Evolutionary conservation across 1,140 invertebrate genomes (phyloP), one percentile per base, ranked within the genome.

Genomic region (Leptinotarsa texana): DNA sequence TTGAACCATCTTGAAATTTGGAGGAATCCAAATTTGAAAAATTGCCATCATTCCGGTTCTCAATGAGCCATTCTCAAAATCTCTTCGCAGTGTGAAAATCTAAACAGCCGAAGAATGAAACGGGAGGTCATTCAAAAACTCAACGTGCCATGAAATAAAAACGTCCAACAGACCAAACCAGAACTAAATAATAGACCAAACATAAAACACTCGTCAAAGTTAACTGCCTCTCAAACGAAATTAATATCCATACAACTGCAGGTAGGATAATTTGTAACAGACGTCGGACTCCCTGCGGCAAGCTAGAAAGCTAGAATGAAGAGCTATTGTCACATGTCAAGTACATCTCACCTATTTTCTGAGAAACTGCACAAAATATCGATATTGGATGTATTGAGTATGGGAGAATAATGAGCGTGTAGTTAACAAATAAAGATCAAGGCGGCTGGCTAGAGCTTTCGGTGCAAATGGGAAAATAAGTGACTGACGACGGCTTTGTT

Each of bases 211-310:
- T 73, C 71, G 71, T 73, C 47, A 66, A 73, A 73, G 42, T 63
- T 73, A 63, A 72, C 51, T 62, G 47, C 63, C 62, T 73, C 22
- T 73, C 22, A 63, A 63, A 6, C n/a, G 63, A 73, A 73, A 73
- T 73, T 73, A 73, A 73, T 65, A 49, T 65, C 42, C 47, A 73
- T 70, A 70, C 47, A 65, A 66, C 47, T 65, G 13, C 71, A 73
- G 71, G 71, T 73, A 73, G 18, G 71, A 73, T 73, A 78, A 80
- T 75, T 81, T 80, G 80, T 79, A 78, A 80, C 77, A 78, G 78
- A 77, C 75, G 74, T 79, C 74, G 63, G 74, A 72, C 72, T 74
- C 70, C 76, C 76, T 66, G 73, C 66, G 17, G 76, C n/a, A 24
- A 27, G 6, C 42, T 33, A 57, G 51, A 57, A 69, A 24, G 18